Conservation (phyloP, 2,797 vertebrate genomes). For the Sphenopsis melanotis region DNA sequence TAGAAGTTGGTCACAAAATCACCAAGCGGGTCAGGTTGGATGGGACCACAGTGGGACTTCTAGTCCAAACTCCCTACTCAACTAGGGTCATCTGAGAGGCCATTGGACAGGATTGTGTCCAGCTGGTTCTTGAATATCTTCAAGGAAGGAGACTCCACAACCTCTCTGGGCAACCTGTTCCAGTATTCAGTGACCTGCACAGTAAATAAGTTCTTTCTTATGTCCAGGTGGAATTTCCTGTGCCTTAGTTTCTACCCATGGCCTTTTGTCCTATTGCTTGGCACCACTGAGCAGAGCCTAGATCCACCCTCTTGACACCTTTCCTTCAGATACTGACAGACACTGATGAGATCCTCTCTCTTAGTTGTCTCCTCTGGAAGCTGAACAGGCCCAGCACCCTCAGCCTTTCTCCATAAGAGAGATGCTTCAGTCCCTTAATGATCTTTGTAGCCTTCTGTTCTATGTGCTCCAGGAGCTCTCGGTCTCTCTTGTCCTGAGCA, state of each 20-base stretch:
- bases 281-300: neutral
- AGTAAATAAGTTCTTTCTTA: neutral
- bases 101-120: neutral
- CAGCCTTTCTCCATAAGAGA: neutral
- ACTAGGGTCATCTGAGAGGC: neutral
- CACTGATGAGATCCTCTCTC: neutral
- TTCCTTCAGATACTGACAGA: neutral
- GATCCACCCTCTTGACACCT: neutral
- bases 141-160: neutral
- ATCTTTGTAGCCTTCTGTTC: neutral
- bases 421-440: neutral
- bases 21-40: neutral
- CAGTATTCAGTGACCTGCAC: accelerated
- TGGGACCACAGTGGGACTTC: too few relatives aligned
- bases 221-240: neutral
- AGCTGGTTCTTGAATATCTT: neutral
- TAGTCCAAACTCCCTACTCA: neutral
- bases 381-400: neutral
- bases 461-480: accelerated
- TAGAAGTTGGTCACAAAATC: neutral
- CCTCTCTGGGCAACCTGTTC: neutral
- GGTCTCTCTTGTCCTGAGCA: neutral
- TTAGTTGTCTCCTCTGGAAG: neutral
- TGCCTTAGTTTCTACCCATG: neutral
- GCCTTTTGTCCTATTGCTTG: neutral